These are phyloP conservation scores for Sialia sialis DNA, from an alignment of 2,113 vertebrate species.

Conservation along the genomic window DNA sequence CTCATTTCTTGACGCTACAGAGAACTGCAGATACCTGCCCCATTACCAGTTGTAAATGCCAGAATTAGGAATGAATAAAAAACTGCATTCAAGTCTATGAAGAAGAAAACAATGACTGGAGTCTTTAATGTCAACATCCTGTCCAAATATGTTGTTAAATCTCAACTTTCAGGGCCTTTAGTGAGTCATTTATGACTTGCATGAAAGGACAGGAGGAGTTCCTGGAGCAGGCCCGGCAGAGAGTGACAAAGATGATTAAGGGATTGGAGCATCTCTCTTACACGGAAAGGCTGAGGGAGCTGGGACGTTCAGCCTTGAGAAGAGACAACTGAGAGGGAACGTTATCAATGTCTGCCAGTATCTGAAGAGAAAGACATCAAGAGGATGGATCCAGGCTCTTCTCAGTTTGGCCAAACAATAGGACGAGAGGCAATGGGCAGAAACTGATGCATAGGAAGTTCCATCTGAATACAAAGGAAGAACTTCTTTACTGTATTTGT, in stretches of 20 bases:
- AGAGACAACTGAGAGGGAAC: not conserved
- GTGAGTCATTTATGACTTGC: not conserved
- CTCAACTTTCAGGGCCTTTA: not conserved
- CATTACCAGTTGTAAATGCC: not conserved
- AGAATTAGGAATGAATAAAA: not conserved
- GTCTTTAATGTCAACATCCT: not conserved
- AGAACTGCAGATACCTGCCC: not conserved
- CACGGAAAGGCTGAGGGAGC: not conserved
- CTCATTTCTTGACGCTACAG: not conserved
- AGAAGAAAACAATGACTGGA: not conserved
- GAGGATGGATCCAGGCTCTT: not conserved
- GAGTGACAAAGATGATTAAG: not conserved
- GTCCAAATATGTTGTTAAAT: not conserved
- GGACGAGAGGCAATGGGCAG: not conserved
- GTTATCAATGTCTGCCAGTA: no score
- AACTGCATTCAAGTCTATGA: not conserved
- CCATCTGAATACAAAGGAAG: not conserved
- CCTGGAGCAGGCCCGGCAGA: not conserved
- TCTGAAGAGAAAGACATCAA: not conserved
- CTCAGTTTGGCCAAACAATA: not conserved
- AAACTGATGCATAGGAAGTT: not conserved
- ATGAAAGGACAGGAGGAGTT: not conserved
- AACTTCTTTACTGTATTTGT: not conserved
- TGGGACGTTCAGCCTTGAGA: not conserved
- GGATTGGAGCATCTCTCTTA: not conserved